Base-by-base conservation (phyloP, 2,797 vertebrate species). In the Ceryle rudis region DNA sequence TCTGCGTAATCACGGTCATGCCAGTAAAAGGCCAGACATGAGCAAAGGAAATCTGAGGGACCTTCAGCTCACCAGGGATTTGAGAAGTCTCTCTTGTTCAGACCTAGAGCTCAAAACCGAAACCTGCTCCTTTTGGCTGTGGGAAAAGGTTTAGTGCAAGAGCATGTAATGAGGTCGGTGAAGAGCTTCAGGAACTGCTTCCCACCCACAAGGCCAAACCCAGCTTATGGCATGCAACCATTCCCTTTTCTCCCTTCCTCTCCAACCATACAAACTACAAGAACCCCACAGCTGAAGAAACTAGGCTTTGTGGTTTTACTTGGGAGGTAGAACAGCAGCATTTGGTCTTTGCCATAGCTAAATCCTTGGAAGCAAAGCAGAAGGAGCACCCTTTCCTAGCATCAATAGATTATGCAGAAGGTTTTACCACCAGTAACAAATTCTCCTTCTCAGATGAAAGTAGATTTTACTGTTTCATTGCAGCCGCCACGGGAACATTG, bases 1-100 rank as follows among this genome's bases (percentile, higher is more conserved):
- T 3, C 82, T 25, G 17, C 10, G 37, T 4, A 5, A 44, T n/a
- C 25, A 9, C 1, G 0, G 3, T 15, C 14, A 16, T 14, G 15
- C 16, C 71, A 79, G n/a, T 5, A 41, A 11, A 64, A 47, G 18
- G 3, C 9, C 9, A 18, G 33, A 21, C 15, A 1, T 0, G 31
- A 61, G 31, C 33, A 20, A 14, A 47, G 57, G 49, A 14, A 41
- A 69, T 2, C 9, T 10, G 23, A 12, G 10, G 23, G 15, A 71
- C 54, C 17, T 21, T 4, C 39, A 62, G 33, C 69, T 70, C 78
- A 58, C 2, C 61, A 23, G 11, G 51, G 28, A 11, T 51, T 47
- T 21, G 6, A 13, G 35, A 9, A 35, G 9, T 3, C 8, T 2
- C 52, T 80, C 47, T 2, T 20, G n/a, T 37, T 81, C 74, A 35